Conservation (phyloP, 2,888 invertebrate genomes). For the Saturnia japonica region DNA sequence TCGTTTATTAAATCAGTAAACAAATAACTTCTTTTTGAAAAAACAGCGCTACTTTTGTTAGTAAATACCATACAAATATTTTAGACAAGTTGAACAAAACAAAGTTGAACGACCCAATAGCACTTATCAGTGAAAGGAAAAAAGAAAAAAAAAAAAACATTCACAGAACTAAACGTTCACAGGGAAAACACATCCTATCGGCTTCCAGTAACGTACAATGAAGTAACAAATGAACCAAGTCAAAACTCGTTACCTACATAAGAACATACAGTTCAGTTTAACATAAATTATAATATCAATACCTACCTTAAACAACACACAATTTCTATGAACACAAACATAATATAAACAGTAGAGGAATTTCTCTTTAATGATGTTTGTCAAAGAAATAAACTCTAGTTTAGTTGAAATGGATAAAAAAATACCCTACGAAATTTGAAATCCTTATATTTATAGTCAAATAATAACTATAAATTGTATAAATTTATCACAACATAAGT, state of each 20-base stretch:
- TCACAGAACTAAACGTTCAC: not conserved
- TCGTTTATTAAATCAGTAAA: too few species aligned
- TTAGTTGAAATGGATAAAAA: not conserved
- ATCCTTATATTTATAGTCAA: too few species aligned
- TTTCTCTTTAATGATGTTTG: constrained; percentile 10
- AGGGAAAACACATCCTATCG: not conserved
- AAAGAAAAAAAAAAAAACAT: not conserved
- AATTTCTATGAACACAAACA: constrained; percentile 21
- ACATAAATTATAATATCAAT: constrained; percentile 38
- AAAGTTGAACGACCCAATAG: not conserved
- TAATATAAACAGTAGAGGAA: constrained; percentile 3
- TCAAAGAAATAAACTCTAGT: not conserved
- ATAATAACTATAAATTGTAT: too few species aligned
- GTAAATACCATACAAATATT: too few species aligned
- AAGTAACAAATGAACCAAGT: constrained; percentile 31
- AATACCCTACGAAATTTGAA: too few species aligned
- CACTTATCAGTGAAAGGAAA: not conserved
- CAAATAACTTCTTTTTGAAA: too few species aligned
- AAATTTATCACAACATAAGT: too few species aligned
- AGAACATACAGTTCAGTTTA: constrained; percentile 27
- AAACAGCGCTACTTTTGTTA: too few species aligned
- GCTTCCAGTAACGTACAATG: not conserved
- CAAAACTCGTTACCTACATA: constrained; percentile 27
- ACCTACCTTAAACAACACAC: constrained; percentile 20
- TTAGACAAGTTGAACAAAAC: not conserved